These are phyloP conservation scores for Dynastes grantii DNA, from an alignment of 2,888 invertebrate species.

Conservation along the genomic window DNA sequence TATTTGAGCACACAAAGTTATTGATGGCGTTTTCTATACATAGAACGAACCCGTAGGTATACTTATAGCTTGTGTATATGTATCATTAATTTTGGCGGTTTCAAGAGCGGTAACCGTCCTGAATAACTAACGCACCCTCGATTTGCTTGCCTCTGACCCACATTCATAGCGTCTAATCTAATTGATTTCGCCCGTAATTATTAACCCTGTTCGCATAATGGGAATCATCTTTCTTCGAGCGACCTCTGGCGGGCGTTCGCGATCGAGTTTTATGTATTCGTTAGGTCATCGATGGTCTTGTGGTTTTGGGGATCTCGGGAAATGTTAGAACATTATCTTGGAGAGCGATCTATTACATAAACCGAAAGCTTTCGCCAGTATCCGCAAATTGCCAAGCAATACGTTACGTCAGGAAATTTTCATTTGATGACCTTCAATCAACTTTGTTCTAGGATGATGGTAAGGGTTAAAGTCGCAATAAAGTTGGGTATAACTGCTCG, in stretches of 20 bases:
- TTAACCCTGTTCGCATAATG: constrained; percentile 34
- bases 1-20: constrained; percentile 12
- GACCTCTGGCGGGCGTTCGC: not conserved
- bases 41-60: too few species aligned
- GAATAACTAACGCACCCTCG: constrained; percentile 12
- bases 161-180: not conserved
- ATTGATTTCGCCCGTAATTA: constrained; percentile 35
- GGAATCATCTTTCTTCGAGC: constrained; percentile 25
- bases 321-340: too few species aligned
- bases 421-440: too few species aligned
- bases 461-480: too few species aligned
- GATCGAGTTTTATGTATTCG: not conserved
- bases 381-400: too few species aligned
- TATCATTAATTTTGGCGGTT: constrained; percentile 8
- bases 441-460: too few species aligned
- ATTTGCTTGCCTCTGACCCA: constrained; percentile 13
- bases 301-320: not conserved
- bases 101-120: not conserved
- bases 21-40: not conserved
- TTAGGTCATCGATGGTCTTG: not conserved
- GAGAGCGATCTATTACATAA: too few species aligned
- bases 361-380: too few species aligned
- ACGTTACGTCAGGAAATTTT: too few species aligned
- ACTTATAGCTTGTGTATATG: too few species aligned
- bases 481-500: too few species aligned